Base-by-base conservation (phyloP, 2,888 invertebrate species). In the Chrysolina haemoptera region DNA sequence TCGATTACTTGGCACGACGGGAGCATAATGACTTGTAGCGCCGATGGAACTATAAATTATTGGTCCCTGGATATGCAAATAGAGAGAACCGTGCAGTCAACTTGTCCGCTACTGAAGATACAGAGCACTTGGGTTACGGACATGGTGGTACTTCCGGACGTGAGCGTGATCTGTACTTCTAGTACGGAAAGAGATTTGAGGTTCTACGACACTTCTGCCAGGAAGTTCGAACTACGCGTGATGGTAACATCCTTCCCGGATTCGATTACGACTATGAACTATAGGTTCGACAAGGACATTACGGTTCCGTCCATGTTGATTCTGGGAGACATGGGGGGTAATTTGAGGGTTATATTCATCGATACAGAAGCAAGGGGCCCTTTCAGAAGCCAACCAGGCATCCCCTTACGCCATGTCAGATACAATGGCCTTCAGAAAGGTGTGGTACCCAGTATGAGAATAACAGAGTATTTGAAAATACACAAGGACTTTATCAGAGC, bases 201-300 rank as follows among this genome's bases (percentile, higher is more conserved):
- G 59, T 95, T 96, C 87, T 96, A 96, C 84, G 95, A 96, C 85
- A 92, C 93, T 62, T 92, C 92, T 20, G 94, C 93, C 8, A 91
- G 91, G 73, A 94, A 93, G 70, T 95, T 95, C 86, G 92, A 92
- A 53, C 88, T 94, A 59, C 90, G 94, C 80, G 90, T 94, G 70
- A 89, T 93, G 78, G 92, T 96, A 77, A 91, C 91, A 0, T 93
- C 93, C 74, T 90, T 94, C 85, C 91, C 92, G 63, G 89, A 90
- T 78, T 92, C 90, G 10, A 88, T 90, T 0, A 87, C 88, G 1
- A 87, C 89, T 22, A 90, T 92, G 90, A 83, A 90, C 85, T 94
- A 94, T 86, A 90, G 91, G 83, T 93, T 93, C 84, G 87, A 89
- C 79, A 84, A 88, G 79, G 89, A 91, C 79, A 81, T 87, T n/a